These are phyloP conservation scores for Andrena chrysosceles DNA, from an alignment of 2,888 invertebrate species.

Conservation along the genomic window DNA sequence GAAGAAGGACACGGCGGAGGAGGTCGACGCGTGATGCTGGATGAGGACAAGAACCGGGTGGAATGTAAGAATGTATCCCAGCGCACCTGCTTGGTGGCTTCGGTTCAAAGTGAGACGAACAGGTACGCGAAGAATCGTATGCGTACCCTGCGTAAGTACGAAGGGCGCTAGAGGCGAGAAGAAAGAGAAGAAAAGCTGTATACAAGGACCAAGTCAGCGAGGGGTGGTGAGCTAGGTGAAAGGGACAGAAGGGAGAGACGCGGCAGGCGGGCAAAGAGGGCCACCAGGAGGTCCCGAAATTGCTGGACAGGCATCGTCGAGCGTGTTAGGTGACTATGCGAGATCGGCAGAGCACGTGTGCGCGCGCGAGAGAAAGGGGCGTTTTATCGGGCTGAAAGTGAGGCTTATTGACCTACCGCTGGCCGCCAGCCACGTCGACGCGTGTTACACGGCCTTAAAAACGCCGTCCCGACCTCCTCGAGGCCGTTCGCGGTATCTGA, in stretches of 20 bases:
- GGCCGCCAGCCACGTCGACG: conserved; percentile 53
- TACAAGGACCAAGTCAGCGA: neutral
- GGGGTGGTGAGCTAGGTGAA: neutral
- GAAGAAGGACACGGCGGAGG: conserved; percentile 53
- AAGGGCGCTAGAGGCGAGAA: neutral
- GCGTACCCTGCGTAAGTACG: conserved; percentile 4
- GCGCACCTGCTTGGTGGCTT: conserved; percentile 69
- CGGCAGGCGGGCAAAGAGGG: conserved; percentile 20
- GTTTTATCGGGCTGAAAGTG: conserved; percentile 69
- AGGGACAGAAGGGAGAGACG: neutral
- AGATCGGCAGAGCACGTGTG: conserved; percentile 30
- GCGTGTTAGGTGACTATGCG: conserved; percentile 1
- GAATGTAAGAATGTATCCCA: conserved; percentile 67
- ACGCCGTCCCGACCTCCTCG: conserved; percentile 61
- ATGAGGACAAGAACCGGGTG: conserved; percentile 62
- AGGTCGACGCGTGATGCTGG: conserved; percentile 66
- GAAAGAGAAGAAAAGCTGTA: neutral
- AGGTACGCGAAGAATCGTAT: conserved; percentile 42
- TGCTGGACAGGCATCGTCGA: conserved; percentile 13
- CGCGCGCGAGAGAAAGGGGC: conserved; percentile 65
- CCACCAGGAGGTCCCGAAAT: conserved; percentile 32
- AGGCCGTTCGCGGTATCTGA: conserved; percentile 39
- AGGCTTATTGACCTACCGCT: conserved; percentile 70
- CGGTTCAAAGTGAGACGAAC: conserved; percentile 55
- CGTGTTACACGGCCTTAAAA: conserved; percentile 57